Base-by-base conservation (phyloP, 2,797 vertebrate genomes). In the Pseudotriccus pelzelni region DNA sequence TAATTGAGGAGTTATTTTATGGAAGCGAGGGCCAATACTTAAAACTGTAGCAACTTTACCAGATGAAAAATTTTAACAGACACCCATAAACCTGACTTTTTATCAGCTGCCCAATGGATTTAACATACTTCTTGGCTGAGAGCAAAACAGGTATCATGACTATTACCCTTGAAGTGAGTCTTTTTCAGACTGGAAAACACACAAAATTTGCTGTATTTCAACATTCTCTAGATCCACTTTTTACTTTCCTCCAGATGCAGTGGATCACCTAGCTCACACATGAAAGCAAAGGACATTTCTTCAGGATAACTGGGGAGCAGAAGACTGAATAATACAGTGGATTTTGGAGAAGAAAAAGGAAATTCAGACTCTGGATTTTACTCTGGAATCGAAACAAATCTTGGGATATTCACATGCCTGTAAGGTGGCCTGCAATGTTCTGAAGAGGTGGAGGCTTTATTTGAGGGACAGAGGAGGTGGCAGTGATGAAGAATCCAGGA, bases 1-100 rank as follows among this genome's bases (percentile, higher is more conserved):
- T 58, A 91, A 88, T 0, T 78, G 52, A 83, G 43, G 53, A 76
- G 49, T 46, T 86, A 67, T 89, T 93, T 90, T 85, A 77, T 67
- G 3, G 3, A 87, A 92, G 16, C 12, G 83, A 79, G 68, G 25
- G 17, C 37, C 30, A 89, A 28, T 37, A n/a, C 30, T 75, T 68
- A 43, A 53, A 41, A 32, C 16, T 69, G n/a, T 62, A 87, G 30
- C 56, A 83, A 37, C 43, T 88, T 85, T 87, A 84, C 32, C 66
- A 84, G 44, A 84, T 46, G 70, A 91, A 76, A 12, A 58, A 23
- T 90, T 93, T 92, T 94, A 94, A 73, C 47, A 95, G 68, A 70
- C 21, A 66, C 44, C 30, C 24, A 53, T 78, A 74, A 94, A 80
- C 67, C 25, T 39, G 67, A 72, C 27, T 47, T 95, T 85, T 94